Base-by-base conservation (phyloP, 2,113 vertebrate genomes). In the Vimba vimba region DNA sequence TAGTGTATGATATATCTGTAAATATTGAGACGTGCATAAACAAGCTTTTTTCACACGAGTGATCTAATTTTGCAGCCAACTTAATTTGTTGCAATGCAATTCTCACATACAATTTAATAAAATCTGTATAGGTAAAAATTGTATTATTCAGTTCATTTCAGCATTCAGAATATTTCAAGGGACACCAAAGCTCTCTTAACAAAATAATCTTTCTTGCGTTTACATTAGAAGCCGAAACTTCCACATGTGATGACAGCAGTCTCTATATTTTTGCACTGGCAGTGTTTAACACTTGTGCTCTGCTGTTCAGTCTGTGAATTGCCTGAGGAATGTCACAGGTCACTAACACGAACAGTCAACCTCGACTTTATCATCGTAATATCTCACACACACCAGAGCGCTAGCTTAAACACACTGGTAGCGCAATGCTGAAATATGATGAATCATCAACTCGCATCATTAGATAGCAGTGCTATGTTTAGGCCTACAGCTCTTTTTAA, bases 401-500 rank as follows among this genome's bases (percentile, higher is more conserved):
- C 30, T 79, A n/a, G 76, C 76, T 59, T 79, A 79, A 79, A 79
- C 55, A 60, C 75, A 77, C 8, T 79, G 55, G 27, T n/a, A 79
- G 77, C 12, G 6, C 55, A n/a, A 59, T 30, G 52, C 77, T 52
- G 33, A 77, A 77, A 79, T 39, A 79, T 60, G 52, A 79, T 79
- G 77, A 79, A 60, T 60, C 77, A 79, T 59, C 55, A 79, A 39
- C 55, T 77, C 21, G 21, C 55, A 79, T 79, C 33, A 79, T 79
- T 39, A 79, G 55, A 79, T 39, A 57, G 77, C 77, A 59, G 55
- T 36, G 77, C 77, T 79, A 79, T 79, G 55, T 79, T 79, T 79
- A 79, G 77, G 52, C 55, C 77, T 60, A 36, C 25, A 77, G 75
- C 75, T 55, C 47, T 60, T 59, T 36, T 36, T 50, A 45, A 69